Evolutionary conservation across 2,797 vertebrate species (phyloP), one percentile per base, ranked within the genome.

Genomic region (Vultur gryphus): DNA sequence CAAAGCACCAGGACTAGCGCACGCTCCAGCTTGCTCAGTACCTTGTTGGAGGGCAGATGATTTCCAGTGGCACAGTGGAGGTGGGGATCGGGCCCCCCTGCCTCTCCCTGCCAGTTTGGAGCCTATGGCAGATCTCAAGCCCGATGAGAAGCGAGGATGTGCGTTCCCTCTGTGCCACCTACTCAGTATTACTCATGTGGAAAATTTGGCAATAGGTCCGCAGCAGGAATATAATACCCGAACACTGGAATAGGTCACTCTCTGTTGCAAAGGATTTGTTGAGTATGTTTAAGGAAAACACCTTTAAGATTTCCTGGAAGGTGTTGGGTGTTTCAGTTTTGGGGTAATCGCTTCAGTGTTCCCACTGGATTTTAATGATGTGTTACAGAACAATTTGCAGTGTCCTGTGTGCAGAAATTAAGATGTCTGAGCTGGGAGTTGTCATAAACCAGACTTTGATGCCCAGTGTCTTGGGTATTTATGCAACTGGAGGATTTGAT

Each of bases 281-380:
- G 81, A 92, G 67, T 67, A 15, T 72, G 77, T 92, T 84, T 54
- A 94, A 96, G 93, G 90, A 95, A 97, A 97, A 92, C 86, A 96
- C 95, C 95, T 97, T 86, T 20, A 73, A 84, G 58, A 58, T 96
- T 97, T 97, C 95, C 96, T 96, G 95, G 94, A 94, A 96, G 77
- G 78, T 88, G 87, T 29, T 96, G 96, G 77, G 71, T 92, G 94
- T 97, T 87, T 51, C 61, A 77, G 88, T 90, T 93, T 79, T 93
- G 86, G 88, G 66, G 70, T 76, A 94, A 97, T 93, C 86, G 8
- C 91, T 94, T 51, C 2, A 66, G 65, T 72, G 95, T 79, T 94
- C 97, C 93, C 91, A 3, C 12, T 39, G 90, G 95, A 61, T 31
- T 91, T 92, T 94, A 95, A 97, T 10, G 62, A 96, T 72, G 97